Evolutionary conservation across 2,113 vertebrate species (phyloP).

Genomic region (Rousettus leschenaultii): DNA sequence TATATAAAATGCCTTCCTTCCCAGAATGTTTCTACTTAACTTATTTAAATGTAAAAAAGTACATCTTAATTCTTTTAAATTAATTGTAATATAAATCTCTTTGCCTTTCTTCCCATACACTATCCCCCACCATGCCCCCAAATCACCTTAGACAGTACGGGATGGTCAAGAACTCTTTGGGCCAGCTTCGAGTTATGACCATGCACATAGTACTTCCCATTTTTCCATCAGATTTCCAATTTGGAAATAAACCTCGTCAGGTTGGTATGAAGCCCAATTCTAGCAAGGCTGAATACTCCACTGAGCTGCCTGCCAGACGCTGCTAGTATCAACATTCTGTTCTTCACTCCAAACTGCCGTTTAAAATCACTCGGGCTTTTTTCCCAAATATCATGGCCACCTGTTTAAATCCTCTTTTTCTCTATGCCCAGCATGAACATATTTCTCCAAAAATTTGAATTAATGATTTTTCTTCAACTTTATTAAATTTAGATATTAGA

Average conservation of each 20-base stretch:
- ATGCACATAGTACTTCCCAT: neutral
- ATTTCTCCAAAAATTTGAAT: constrained; percentile 1
- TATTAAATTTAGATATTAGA: neutral
- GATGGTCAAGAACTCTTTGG: neutral
- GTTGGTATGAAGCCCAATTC: constrained; percentile 42
- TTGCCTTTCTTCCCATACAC: neutral
- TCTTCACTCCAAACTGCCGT: constrained; percentile 17
- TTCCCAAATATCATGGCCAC: constrained; percentile 43
- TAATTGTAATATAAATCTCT: neutral
- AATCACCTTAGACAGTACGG: neutral
- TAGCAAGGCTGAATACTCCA: constrained; percentile 51
- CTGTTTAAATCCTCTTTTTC: constrained; percentile 40
- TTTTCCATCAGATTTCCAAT: constrained; percentile 2
- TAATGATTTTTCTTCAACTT: neutral
- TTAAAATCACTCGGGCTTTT: constrained; percentile 48
- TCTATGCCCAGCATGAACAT: constrained; percentile 25
- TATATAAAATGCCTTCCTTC: neutral
- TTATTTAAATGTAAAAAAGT: neutral
- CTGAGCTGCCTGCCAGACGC: constrained; percentile 56
- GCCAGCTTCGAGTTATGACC: neutral
- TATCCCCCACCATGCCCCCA: neutral
- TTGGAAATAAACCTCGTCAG: constrained; percentile 27
- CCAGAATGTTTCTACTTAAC: neutral
- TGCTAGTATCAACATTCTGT: constrained; percentile 66
- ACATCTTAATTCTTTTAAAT: neutral